Evolutionary conservation across 2,797 vertebrate genomes (phyloP).

Genomic region (Alauda arvensis): DNA sequence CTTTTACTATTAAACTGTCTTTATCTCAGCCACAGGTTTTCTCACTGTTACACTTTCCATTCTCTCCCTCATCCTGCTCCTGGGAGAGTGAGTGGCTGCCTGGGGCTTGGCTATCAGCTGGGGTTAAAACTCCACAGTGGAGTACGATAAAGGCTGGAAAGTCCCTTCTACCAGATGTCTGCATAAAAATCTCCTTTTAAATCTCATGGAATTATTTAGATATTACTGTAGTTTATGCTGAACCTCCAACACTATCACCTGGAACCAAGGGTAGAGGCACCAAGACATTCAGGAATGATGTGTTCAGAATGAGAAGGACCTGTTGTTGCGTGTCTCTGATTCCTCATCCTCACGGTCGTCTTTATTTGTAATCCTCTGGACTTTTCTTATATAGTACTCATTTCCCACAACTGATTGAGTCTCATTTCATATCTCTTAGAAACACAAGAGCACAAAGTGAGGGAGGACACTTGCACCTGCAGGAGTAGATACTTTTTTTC

Average conservation of each 20-base stretch:
- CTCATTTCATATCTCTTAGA: background rate
- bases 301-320: background rate
- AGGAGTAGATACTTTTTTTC: background rate
- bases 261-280: background rate
- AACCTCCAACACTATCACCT: background rate
- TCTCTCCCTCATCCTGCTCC: accelerated
- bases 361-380: background rate
- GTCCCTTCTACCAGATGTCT: background rate
- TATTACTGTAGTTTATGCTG: background rate
- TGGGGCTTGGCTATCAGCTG: background rate
- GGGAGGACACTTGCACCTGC: background rate
- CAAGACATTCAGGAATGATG: background rate
- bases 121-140: background rate
- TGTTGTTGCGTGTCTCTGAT: background rate
- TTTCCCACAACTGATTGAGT: background rate
- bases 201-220: background rate
- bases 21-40: background rate
- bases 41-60: background rate
- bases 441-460: background rate
- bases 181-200: background rate
- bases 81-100: background rate
- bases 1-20: background rate
- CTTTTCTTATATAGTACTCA: background rate
- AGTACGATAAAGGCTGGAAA: background rate
- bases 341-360: background rate